Evolutionary conservation across 2,113 vertebrate species (phyloP).

Genomic region (Cygnus atratus): DNA sequence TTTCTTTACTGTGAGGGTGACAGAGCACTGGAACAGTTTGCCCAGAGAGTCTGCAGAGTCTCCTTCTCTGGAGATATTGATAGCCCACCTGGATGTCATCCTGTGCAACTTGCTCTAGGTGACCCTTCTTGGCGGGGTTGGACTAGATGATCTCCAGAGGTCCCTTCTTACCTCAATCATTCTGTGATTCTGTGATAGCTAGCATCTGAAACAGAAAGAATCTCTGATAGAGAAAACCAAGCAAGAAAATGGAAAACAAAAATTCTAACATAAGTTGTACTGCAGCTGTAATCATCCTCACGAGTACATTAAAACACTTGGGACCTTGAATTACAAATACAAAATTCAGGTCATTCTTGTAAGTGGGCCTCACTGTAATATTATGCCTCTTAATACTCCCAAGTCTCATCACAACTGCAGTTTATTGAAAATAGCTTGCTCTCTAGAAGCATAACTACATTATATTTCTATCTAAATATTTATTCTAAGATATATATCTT

Average conservation of each 20-base stretch:
- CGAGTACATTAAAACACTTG: background rate
- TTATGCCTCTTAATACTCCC: background rate
- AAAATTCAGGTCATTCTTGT: conserved; percentile 11
- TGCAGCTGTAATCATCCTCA: background rate
- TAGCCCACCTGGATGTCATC: too few relatives aligned
- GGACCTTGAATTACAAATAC: background rate
- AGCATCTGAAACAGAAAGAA: background rate
- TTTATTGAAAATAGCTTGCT: background rate
- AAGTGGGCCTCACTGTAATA: background rate
- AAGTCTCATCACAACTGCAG: background rate
- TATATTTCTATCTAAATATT: background rate
- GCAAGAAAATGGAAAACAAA: background rate
- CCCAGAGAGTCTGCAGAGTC: too few relatives aligned
- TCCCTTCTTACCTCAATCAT: too few relatives aligned
- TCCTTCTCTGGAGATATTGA: too few relatives aligned
- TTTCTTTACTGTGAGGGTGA: too few relatives aligned
- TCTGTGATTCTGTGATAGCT: background rate
- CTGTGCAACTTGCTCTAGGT: too few relatives aligned
- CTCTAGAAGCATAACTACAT: background rate
- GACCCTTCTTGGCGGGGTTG: too few relatives aligned
- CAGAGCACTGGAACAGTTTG: too few relatives aligned
- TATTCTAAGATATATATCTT: background rate
- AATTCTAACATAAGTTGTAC: background rate
- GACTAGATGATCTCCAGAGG: too few relatives aligned
- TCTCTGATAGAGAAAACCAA: background rate